Evolutionary conservation across 2,888 invertebrate species (phyloP).

Genomic region (Drosophila anomalata): DNA sequence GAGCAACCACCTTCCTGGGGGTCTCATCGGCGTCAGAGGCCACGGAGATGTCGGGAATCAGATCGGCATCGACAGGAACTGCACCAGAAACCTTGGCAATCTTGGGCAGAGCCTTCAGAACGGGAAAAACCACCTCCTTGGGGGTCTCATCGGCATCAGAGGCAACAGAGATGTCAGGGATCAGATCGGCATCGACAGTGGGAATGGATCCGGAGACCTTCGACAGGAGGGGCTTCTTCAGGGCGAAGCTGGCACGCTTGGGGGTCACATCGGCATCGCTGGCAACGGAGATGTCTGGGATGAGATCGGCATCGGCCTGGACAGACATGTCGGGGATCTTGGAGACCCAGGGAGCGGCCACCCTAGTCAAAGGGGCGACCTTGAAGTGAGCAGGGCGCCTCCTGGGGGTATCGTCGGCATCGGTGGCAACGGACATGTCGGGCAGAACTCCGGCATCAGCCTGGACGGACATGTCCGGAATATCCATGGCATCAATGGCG

Average conservation of each 20-base stretch:
- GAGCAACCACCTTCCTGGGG: slow-evolving; percentile 3
- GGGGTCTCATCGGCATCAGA: slow-evolving; percentile 28
- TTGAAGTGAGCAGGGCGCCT: slow-evolving; percentile 11
- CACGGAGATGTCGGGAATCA: slow-evolving; percentile 34
- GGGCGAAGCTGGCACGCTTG: slow-evolving; percentile 13
- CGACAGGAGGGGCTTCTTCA: slow-evolving; percentile 9
- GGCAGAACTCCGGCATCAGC: slow-evolving; percentile 28
- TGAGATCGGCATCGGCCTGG: slow-evolving; percentile 23
- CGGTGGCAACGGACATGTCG: slow-evolving; percentile 43
- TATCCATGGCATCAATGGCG: slow-evolving; percentile 40
- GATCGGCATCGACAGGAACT: slow-evolving; percentile 13
- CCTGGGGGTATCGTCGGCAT: slow-evolving; percentile 29
- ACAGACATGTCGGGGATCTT: slow-evolving; percentile 22
- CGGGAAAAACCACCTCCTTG: background rate
- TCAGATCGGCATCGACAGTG: slow-evolving; percentile 27
- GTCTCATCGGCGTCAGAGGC: slow-evolving; percentile 34
- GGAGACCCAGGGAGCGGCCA: background rate
- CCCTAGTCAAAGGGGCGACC: slow-evolving; percentile 6
- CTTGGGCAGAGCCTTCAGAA: slow-evolving; percentile 7
- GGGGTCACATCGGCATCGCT: slow-evolving; percentile 38
- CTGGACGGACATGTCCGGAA: slow-evolving; percentile 27
- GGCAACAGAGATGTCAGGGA: slow-evolving; percentile 56
- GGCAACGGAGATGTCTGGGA: slow-evolving; percentile 44
- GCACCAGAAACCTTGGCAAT: slow-evolving; percentile 9
- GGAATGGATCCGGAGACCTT: slow-evolving; percentile 17